Evolutionary conservation across 1,140 invertebrate species (phyloP).

Genomic region (Cataglyphis hispanica): DNA sequence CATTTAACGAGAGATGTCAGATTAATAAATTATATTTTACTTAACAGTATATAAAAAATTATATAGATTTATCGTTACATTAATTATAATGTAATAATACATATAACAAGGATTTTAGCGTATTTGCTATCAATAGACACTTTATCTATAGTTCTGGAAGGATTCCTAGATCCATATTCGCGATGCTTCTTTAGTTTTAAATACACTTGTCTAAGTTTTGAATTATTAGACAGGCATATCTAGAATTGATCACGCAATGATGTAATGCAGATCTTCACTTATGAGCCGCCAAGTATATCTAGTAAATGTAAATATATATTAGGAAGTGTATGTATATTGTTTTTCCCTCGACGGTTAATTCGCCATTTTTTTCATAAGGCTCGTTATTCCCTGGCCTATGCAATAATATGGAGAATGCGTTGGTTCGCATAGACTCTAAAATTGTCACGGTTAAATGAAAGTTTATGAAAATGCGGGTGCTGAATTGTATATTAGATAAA

Average conservation of each 20-base stretch:
- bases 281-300: conserved; percentile 42
- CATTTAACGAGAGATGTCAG: background rate
- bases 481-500: conserved; percentile 16
- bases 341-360: background rate
- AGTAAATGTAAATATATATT: conserved; percentile 36
- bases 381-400: conserved; percentile 29
- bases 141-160: conserved; percentile 36
- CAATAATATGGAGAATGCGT: conserved; percentile 4
- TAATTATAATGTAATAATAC: conserved; percentile 13
- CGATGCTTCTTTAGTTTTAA: background rate
- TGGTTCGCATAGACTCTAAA: conserved; percentile 27
- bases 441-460: conserved; percentile 19
- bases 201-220: background rate
- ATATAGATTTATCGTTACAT: background rate
- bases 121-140: conserved; percentile 22
- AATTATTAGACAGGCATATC: conserved; percentile 2
- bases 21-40: background rate
- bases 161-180: conserved; percentile 28
- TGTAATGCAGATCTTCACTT: conserved; percentile 2
- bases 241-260: background rate
- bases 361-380: conserved; percentile 23
- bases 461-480: conserved; percentile 16
- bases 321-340: conserved; percentile 58
- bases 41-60: background rate
- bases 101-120: background rate